Percentiles rank a stretch among this genome's conserved stretches.
These are phyloP conservation scores for Melipona quadrifasciata DNA, from an alignment of 1,140 invertebrate species.

Conservation along the genomic window DNA sequence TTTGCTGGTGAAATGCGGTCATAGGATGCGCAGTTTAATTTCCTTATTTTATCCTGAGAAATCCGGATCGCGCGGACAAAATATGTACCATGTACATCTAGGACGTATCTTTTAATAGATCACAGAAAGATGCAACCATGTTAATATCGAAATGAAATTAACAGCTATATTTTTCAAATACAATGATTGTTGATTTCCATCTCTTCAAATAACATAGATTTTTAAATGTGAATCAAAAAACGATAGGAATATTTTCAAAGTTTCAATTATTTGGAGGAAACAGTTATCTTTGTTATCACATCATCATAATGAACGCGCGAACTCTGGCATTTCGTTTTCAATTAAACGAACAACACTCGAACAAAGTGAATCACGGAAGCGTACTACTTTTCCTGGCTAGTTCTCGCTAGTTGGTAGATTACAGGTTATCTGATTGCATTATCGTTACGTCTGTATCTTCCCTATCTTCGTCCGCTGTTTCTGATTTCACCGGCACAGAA, in stretches of 20 bases:
- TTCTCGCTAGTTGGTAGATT: background rate
- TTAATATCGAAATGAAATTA: background rate
- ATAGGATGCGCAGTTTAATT: conserved; percentile 12
- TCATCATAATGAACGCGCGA: background rate
- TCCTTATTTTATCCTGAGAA: background rate
- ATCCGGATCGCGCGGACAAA: background rate
- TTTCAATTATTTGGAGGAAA: too few relatives aligned
- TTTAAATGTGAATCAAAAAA: too few relatives aligned
- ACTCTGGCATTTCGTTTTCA: background rate
- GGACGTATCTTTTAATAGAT: background rate
- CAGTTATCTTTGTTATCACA: background rate
- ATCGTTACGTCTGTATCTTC: conserved; percentile 10
- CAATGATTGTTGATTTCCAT: background rate
- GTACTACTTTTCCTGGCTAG: conserved; percentile 8
- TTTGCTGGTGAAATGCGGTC: conserved; percentile 26
- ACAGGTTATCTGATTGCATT: conserved; percentile 15
- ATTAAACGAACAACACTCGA: conserved; percentile 17
- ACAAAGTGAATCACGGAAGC: conserved; percentile 10
- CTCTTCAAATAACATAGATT: background rate
- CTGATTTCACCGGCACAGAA: conserved; percentile 22
- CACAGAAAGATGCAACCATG: background rate
- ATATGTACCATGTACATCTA: background rate
- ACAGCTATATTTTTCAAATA: background rate
- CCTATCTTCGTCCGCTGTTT: background rate
- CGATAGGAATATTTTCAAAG: too few relatives aligned